Percentiles rank a stretch among this genome's conserved stretches.
Conservation (phyloP, 64 coral and sea anemone species). For the Hydrozoanthus tunicans region DNA sequence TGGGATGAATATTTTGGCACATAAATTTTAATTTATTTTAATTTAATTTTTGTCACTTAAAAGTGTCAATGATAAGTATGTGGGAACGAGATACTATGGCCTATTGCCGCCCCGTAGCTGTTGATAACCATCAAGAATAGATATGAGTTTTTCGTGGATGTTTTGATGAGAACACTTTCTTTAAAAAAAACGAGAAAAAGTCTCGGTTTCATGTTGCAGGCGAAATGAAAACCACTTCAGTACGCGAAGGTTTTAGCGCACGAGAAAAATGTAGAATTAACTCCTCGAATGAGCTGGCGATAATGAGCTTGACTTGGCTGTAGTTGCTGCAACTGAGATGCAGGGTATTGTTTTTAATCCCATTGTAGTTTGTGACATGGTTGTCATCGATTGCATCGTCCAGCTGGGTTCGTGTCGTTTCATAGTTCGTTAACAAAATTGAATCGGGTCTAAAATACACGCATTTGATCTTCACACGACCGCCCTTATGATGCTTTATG, state of each 20-base stretch:
- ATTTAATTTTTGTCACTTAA: no score
- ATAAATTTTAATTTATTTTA: no score
- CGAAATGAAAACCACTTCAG: neutral
- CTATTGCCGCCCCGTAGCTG: neutral
- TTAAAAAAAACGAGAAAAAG: neutral
- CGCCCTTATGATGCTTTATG: no score
- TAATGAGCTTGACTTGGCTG: neutral
- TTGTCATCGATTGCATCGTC: neutral
- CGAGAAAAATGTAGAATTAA: neutral
- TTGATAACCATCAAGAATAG: neutral
- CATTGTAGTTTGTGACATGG: neutral
- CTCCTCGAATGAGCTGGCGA: neutral
- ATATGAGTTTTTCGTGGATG: neutral
- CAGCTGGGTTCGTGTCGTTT: neutral
- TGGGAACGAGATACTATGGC: no score
- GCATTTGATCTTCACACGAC: no score
- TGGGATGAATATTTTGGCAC: no score
- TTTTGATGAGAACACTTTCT: neutral
- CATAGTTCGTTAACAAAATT: neutral
- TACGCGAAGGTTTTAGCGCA: neutral
- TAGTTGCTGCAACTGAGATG: neutral
- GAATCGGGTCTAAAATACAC: neutral
- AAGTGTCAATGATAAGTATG: no score
- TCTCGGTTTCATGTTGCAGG: neutral
- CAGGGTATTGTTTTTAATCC: no score